Base-by-base conservation (phyloP, 2,113 vertebrate species). In the Siphamia tubifer region DNA sequence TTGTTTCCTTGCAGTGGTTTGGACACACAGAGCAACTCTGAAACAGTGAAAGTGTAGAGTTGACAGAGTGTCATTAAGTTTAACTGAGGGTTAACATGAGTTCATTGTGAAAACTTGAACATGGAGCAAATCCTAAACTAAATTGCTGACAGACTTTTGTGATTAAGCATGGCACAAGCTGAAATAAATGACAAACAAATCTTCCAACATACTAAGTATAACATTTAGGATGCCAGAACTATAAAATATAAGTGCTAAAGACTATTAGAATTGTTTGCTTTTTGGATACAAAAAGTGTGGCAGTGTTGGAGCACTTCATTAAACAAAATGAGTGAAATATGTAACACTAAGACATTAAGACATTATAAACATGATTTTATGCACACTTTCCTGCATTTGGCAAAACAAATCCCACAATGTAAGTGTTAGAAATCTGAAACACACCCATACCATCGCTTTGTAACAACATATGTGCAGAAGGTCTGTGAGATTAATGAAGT, bases 81-180 rank as follows among this genome's bases (percentile, higher is more conserved):
- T 15, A 56, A 44, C 42, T 32, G 15, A 1, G 16, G 67, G 58
- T 48, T 54, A 58, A 28, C 40, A 8, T 32, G 16, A 20, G 32
- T 51, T 75, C 13, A 12, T 54, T 56, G 23, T 48, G 38, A 67
- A 62, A 85, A 77, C 48, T 47, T 52, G 49, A 81, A 27, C 12
- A 1, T 35, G 45, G 62, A 79, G 81, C 77, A 83, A 81, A 81
- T 71, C 57, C 31, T 35, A 32, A 53, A 23, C 27, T 68, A 47
- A 80, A 76, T 79, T 36, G n/a, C 51, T 64, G 45, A 68, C 72
- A 80, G 63, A 44, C 81, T 67, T 34, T 30, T 19, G 15, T 74
- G 70, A 80, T 87, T 72, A 83, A 56, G 13, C 24, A 42, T 6
- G 31, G 53, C 38, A 67, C 44, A 61, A 51, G 52, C 63, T 2